Evolutionary conservation across 2,888 invertebrate species (phyloP).

Genomic region (Drosophila pseudotalamancana): DNA sequence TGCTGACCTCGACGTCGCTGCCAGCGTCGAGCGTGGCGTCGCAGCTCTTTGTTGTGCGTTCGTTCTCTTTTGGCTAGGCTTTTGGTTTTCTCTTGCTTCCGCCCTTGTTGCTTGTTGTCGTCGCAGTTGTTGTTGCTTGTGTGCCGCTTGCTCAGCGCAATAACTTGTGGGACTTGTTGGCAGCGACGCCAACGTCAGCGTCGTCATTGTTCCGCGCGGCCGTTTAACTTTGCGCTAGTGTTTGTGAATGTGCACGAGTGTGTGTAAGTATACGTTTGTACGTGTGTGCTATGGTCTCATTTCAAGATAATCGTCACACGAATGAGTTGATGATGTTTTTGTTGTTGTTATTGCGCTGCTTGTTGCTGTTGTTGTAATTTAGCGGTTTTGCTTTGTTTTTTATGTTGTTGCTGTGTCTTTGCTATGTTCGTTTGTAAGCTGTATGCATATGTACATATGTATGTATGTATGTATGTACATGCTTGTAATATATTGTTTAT

Average conservation of each 20-base stretch:
- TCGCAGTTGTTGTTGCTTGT: slow-evolving; percentile 14
- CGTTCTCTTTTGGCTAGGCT: slow-evolving; percentile 54
- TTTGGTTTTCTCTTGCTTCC: slow-evolving; percentile 67
- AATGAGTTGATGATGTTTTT: slow-evolving; percentile 64
- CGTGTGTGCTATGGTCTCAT: slow-evolving; percentile 72
- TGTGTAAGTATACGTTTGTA: slow-evolving; percentile 5
- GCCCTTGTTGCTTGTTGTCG: slow-evolving; percentile 58
- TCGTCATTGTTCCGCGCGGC: slow-evolving; percentile 75
- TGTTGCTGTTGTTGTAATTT: slow-evolving; percentile 64
- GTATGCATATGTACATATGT: background rate
- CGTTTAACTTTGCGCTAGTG: slow-evolving; percentile 66
- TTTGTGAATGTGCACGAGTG: slow-evolving; percentile 17
- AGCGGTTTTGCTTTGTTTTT: slow-evolving; percentile 65
- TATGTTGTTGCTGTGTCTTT: slow-evolving; percentile 13
- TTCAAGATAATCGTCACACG: slow-evolving; percentile 77
- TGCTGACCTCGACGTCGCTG: slow-evolving; percentile 56
- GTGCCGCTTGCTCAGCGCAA: slow-evolving; percentile 50
- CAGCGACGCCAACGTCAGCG: slow-evolving; percentile 45
- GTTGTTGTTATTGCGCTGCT: slow-evolving; percentile 24
- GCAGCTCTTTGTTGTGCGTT: slow-evolving; percentile 54
- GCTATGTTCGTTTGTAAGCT: slow-evolving; percentile 25
- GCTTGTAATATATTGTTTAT: slow-evolving; percentile 17
- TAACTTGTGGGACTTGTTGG: slow-evolving; percentile 65
- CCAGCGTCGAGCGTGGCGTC: slow-evolving; percentile 35
- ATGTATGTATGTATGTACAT: slow-evolving; percentile 4